Evolutionary conservation across 2,888 invertebrate genomes (phyloP).

Genomic region (Drosophila seclusa): DNA sequence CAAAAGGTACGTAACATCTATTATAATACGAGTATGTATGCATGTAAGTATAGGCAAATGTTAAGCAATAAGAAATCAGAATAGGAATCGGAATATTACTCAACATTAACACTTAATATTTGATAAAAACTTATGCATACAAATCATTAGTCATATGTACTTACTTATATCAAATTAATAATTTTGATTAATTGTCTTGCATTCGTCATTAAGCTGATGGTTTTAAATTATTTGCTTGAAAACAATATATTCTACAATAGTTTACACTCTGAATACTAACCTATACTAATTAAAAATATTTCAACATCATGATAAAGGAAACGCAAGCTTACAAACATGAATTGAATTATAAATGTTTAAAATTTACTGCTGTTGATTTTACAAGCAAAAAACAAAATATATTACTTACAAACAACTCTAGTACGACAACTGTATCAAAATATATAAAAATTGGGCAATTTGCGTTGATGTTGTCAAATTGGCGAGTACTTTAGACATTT

Average conservation of each 20-base stretch:
- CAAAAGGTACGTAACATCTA: constrained; percentile 29
- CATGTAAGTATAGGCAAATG: constrained; percentile 18
- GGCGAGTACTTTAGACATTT: constrained; percentile 28
- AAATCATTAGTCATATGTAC: constrained; percentile 12
- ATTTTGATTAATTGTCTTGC: constrained; percentile 22
- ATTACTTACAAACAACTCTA: constrained; percentile 19
- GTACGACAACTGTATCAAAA: constrained; percentile 26
- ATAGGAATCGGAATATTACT: constrained; percentile 8
- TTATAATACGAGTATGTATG: constrained; percentile 11
- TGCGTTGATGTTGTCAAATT: constrained; percentile 19
- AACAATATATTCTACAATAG: constrained; percentile 30
- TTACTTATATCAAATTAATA: constrained; percentile 22
- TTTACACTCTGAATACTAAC: constrained; percentile 23
- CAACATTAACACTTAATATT: constrained; percentile 18
- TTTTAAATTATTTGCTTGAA: constrained; percentile 8
- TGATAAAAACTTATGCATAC: constrained; percentile 17
- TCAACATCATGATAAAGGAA: constrained; percentile 21
- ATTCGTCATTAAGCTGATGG: not conserved
- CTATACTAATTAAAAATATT: constrained; percentile 37
- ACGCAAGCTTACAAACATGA: constrained; percentile 13
- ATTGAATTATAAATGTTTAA: constrained; percentile 8
- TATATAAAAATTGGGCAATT: constrained; percentile 25
- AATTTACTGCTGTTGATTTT: constrained; percentile 8
- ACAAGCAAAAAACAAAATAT: constrained; percentile 10
- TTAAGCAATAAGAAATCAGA: constrained; percentile 8